These are phyloP conservation scores for Vespertilio murinus DNA, from an alignment of 2,797 vertebrate species.

Conservation along the genomic window DNA sequence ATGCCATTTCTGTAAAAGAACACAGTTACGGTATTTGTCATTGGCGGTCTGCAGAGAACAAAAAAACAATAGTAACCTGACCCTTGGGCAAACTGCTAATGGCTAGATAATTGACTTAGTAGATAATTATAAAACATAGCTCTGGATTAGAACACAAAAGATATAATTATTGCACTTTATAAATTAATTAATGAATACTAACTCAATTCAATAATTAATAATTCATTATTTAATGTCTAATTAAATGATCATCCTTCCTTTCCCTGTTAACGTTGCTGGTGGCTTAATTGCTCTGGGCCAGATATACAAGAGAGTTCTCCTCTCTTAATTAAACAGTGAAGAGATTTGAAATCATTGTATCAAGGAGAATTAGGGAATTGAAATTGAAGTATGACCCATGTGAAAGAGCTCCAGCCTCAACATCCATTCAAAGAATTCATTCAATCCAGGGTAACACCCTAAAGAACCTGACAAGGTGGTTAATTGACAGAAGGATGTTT, in stretches of 20 bases:
- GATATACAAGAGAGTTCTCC: slow-evolving; percentile 50
- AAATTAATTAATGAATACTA: slow-evolving; percentile 75
- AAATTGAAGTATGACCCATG: background rate
- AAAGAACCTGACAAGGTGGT: background rate
- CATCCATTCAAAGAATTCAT: background rate
- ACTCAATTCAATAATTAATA: slow-evolving; percentile 76
- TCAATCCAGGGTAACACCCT: background rate
- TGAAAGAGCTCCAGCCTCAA: slow-evolving; percentile 34
- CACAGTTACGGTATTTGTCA: slow-evolving; percentile 23
- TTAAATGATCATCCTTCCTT: slow-evolving; percentile 70
- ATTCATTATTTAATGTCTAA: slow-evolving; percentile 77
- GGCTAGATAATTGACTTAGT: slow-evolving; percentile 67
- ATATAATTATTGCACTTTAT: slow-evolving; percentile 74
- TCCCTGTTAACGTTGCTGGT: slow-evolving; percentile 68
- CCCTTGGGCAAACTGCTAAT: slow-evolving; percentile 67
- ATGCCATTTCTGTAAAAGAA: slow-evolving; percentile 51
- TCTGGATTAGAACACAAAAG: slow-evolving; percentile 65
- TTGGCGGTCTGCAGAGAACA: slow-evolving; percentile 49
- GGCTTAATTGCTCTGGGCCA: slow-evolving; percentile 74
- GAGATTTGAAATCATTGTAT: slow-evolving; percentile 52
- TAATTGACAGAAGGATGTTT: background rate
- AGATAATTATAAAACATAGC: slow-evolving; percentile 72
- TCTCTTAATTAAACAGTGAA: slow-evolving; percentile 68
- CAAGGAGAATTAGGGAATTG: slow-evolving; percentile 40
- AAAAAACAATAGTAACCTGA: slow-evolving; percentile 64